Percentiles rank a stretch among this genome's conserved stretches.
Conservation (phyloP, 2,797 vertebrate genomes). For the Phyllotis vaccarum region DNA sequence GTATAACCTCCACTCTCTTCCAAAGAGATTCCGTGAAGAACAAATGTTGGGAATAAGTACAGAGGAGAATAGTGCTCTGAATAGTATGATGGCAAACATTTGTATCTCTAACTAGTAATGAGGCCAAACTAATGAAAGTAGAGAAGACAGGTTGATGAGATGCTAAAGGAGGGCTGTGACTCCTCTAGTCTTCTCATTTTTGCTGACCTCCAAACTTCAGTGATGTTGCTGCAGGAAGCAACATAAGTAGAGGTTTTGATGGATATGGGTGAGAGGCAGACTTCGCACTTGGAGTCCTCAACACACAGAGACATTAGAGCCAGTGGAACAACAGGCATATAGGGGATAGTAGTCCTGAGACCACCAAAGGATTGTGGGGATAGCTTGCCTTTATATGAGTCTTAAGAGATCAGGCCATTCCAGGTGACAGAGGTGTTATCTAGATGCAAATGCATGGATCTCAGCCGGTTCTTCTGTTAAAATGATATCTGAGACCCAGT, state of each 20-base stretch:
- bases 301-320: background rate
- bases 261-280: background rate
- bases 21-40: background rate
- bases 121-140: background rate
- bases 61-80: background rate
- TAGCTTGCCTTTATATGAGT: background rate
- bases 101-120: constrained; percentile 8
- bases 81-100: background rate
- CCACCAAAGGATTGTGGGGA: background rate
- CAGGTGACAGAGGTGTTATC: background rate
- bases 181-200: background rate
- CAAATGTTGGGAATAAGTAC: constrained; percentile 1
- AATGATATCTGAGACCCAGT: background rate
- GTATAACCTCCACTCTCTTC: background rate
- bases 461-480: background rate
- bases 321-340: background rate
- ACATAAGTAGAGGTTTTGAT: background rate
- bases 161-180: background rate
- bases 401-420: background rate
- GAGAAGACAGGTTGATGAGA: background rate
- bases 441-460: background rate
- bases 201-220: background rate
- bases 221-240: background rate
- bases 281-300: background rate
- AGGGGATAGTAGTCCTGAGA: background rate